Evolutionary conservation across 92 coral and sea anemone species (phyloP).

Genomic region (Muricea muricata): DNA sequence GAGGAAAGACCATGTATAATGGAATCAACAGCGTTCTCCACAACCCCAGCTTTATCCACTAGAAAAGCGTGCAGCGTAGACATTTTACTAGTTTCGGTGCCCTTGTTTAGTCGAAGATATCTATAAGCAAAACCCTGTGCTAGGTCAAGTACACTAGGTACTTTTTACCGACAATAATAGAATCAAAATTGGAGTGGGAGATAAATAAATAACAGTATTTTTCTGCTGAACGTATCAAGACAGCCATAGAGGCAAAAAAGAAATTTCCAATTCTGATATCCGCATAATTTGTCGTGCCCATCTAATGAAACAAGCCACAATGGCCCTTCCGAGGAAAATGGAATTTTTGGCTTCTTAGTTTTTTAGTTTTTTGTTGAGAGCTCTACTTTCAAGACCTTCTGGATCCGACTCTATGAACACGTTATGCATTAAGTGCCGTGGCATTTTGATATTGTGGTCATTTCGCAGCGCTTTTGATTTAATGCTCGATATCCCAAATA

Average conservation of each 20-base stretch:
- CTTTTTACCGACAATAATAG: too few species aligned
- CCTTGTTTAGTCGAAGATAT: too few species aligned
- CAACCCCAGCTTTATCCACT: too few species aligned
- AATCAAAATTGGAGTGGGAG: too few species aligned
- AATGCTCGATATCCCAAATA: slow-evolving; percentile 63
- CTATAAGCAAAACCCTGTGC: too few species aligned
- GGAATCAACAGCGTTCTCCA: too few species aligned
- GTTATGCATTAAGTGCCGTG: slow-evolving; percentile 47
- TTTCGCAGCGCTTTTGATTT: slow-evolving; percentile 64
- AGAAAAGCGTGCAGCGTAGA: too few species aligned
- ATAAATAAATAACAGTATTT: too few species aligned
- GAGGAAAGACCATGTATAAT: too few species aligned
- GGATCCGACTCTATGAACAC: slow-evolving; percentile 23
- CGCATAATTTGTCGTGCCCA: slow-evolving; percentile 71
- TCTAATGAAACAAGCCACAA: slow-evolving; percentile 71
- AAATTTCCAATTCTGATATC: slow-evolving; percentile 79
- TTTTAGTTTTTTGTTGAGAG: slow-evolving; percentile 49
- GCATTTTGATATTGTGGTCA: slow-evolving; percentile 60
- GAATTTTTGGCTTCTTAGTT: slow-evolving; percentile 57
- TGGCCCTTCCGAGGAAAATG: slow-evolving; percentile 73
- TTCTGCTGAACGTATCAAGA: slow-evolving; percentile 69
- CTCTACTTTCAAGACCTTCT: slow-evolving; percentile 63
- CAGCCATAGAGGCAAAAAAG: slow-evolving; percentile 70
- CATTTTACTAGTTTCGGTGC: too few species aligned
- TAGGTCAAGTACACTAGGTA: too few species aligned